Percentiles rank a stretch among this genome's conserved stretches.
Evolutionary conservation across 2,888 invertebrate genomes (phyloP).

Genomic region (Apeira syringaria): DNA sequence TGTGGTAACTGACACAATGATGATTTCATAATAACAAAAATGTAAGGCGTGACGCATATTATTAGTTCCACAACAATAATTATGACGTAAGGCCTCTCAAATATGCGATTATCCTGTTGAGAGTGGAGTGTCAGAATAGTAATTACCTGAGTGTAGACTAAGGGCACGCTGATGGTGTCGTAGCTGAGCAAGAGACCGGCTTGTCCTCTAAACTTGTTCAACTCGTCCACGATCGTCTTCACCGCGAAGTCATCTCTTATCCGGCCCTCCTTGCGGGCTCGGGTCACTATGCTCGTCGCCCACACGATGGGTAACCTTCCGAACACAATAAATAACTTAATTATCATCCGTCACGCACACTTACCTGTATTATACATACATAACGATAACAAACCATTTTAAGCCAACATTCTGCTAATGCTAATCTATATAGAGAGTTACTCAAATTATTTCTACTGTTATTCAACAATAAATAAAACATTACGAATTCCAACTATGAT

Average conservation of each 20-base stretch:
- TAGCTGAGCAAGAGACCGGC: conserved; percentile 90
- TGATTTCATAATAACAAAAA: too few relatives aligned
- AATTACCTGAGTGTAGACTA: conserved; percentile 91
- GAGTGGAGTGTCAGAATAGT: too few relatives aligned
- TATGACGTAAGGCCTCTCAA: too few relatives aligned
- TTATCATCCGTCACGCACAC: too few relatives aligned
- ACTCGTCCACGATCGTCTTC: conserved; percentile 94
- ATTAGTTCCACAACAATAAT: too few relatives aligned
- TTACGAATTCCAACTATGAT: conserved; percentile 5
- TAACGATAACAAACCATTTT: conserved; percentile 6
- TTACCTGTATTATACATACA: conserved; percentile 2
- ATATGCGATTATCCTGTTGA: too few relatives aligned
- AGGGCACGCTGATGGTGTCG: conserved; percentile 91
- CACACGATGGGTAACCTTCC: conserved; percentile 92
- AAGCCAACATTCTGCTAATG: conserved; percentile 5
- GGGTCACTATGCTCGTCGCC: conserved; percentile 94
- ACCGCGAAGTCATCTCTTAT: conserved; percentile 96
- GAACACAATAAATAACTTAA: conserved; percentile 26
- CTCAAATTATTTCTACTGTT: conserved; percentile 1
- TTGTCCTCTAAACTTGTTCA: conserved; percentile 92
- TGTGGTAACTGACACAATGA: too few relatives aligned
- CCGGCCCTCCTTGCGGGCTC: conserved; percentile 94
- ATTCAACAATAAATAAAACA: conserved; percentile 7
- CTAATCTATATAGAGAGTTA: conserved; percentile 9
- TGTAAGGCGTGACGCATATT: too few relatives aligned